Base-by-base conservation (phyloP, 2,113 vertebrate genomes). In the Carassius auratus region DNA sequence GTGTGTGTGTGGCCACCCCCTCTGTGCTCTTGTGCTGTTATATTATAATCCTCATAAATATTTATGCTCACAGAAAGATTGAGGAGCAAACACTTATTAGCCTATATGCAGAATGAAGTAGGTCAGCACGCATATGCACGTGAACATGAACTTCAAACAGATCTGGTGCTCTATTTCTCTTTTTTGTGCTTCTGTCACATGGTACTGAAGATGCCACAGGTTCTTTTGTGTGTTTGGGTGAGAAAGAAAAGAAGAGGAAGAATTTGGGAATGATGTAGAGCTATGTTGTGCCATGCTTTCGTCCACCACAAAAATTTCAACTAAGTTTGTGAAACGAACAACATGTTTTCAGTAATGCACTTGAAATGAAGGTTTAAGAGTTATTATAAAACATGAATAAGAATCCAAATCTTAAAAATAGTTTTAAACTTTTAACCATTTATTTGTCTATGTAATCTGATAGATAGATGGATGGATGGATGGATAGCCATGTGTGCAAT, bases 21-120 rank as follows among this genome's bases (percentile, higher is more conserved):
- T 81, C 59, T 42, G 59, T 15, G 38, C 62, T 86, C 62, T 68
- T 81, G 48, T n/a, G 77, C 77, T 71, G 73, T 85, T 85, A 85
- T 85, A 74, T 57, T 69, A 73, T 89, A 89, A 89, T 85, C 82
- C 85, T 89, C 85, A 86, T 89, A 85, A 84, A 89, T 89, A 89
- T 89, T 76, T 86, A 89, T 89, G 75, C 71, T 21, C 57, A 55
- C 52, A 50, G 52, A 85, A 81, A 61, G 83, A 84, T 86, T 83
- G 17, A 69, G 84, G 71, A 84, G 85, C 82, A 68, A 76, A 82
- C 52, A 66, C 85, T 89, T 83, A 89, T 85, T 89, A 89, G 85
- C 83, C 78, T 86, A 73, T 86, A 89, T 83, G 88, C 85, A 89
- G 59, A 85, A 59, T 82, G 77, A 89, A 86, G 73, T 86, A 89